Conservation (phyloP, 2,888 invertebrate species). For the Phyllotreta cruciferae region DNA sequence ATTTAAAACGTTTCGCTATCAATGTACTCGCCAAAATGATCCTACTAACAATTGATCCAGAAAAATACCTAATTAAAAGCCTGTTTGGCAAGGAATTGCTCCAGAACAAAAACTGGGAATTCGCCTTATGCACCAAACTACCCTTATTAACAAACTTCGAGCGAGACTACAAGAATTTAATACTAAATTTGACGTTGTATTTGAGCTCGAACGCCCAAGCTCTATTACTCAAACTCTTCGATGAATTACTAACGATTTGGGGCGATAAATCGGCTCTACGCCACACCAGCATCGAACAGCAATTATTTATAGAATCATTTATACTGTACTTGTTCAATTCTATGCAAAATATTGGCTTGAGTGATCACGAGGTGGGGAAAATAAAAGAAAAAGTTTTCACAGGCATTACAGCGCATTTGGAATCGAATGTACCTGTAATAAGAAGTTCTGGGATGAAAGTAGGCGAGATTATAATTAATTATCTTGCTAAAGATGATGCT, state of each 20-base stretch:
- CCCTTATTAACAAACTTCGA: conserved; percentile 65
- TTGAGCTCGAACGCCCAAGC: conserved; percentile 59
- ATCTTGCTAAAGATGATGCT: conserved; percentile 56
- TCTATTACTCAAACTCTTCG: conserved; percentile 60
- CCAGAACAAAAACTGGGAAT: conserved; percentile 69
- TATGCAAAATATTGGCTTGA: conserved; percentile 55
- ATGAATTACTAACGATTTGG: conserved; percentile 72
- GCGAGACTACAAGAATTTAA: conserved; percentile 58
- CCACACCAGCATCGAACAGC: conserved; percentile 72
- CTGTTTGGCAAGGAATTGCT: conserved; percentile 65
- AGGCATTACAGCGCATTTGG: conserved; percentile 75
- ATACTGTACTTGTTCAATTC: conserved; percentile 67
- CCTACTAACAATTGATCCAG: conserved; percentile 63
- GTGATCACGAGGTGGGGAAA: conserved; percentile 50
- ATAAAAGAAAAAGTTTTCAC: conserved; percentile 66
- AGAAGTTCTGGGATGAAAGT: conserved; percentile 78
- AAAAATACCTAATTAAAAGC: conserved; percentile 59
- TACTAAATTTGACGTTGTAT: conserved; percentile 70
- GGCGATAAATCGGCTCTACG: conserved; percentile 69
- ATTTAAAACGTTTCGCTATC: conserved; percentile 67
- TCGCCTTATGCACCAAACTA: conserved; percentile 69
- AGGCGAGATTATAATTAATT: conserved; percentile 70
- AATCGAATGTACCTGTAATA: conserved; percentile 67
- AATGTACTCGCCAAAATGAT: conserved; percentile 66
- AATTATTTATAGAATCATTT: conserved; percentile 73